These are phyloP conservation scores for Apeltes quadracus DNA, from an alignment of 2,113 vertebrate genomes.

Conservation along the genomic window DNA sequence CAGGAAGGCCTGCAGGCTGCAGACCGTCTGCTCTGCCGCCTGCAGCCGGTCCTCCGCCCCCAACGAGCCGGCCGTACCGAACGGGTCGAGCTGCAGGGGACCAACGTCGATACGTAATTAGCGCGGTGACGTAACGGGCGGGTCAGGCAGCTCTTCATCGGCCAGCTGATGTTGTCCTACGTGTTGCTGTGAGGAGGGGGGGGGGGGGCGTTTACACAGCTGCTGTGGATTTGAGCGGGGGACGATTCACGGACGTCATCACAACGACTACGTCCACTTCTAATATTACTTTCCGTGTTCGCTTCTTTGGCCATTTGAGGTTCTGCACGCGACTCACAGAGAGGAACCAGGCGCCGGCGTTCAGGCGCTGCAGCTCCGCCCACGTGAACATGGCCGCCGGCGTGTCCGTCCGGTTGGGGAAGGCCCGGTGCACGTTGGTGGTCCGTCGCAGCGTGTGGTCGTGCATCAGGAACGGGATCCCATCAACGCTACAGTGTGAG, in stretches of 20 bases:
- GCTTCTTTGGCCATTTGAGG: too few relatives aligned
- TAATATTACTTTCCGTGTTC: too few relatives aligned
- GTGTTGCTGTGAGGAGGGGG: neutral
- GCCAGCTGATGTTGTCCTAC: neutral
- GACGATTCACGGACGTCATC: too few relatives aligned
- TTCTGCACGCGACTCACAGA: constrained; percentile 64
- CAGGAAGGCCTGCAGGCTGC: constrained; percentile 81
- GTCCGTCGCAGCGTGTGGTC: constrained; percentile 87
- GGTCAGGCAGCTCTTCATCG: neutral
- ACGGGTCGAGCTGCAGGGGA: constrained; percentile 81
- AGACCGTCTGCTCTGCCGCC: constrained; percentile 83
- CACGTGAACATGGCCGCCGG: constrained; percentile 81
- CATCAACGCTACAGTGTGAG: constrained; percentile 80
- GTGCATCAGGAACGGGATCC: constrained; percentile 93
- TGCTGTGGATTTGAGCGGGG: too few relatives aligned
- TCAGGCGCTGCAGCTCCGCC: constrained; percentile 82
- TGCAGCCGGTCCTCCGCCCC: constrained; percentile 65
- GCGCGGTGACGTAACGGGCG: neutral
- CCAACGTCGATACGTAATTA: constrained; percentile 5
- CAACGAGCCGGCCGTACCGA: constrained; percentile 74
- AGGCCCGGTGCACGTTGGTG: constrained; percentile 84
- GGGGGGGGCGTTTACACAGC: too few relatives aligned
- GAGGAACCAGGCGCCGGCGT: constrained; percentile 91
- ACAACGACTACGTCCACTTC: too few relatives aligned
- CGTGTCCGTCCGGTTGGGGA: constrained; percentile 70